These are phyloP conservation scores for Chymomyza fuscimana DNA, from an alignment of 2,888 invertebrate genomes.

Conservation along the genomic window DNA sequence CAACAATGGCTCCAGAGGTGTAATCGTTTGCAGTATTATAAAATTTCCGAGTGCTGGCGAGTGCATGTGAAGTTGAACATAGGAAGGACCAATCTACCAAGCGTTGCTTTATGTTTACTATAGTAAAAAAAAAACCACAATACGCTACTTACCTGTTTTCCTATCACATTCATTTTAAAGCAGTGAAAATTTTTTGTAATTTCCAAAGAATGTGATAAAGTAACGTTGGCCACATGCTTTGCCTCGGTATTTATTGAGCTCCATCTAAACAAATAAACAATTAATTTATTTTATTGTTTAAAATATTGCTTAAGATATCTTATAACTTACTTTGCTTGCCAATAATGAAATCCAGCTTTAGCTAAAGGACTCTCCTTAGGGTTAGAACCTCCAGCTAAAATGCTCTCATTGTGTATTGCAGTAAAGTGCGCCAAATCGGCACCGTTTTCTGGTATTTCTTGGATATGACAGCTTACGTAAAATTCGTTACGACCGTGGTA, in stretches of 20 bases:
- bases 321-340: constrained; percentile 80
- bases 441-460: constrained; percentile 93
- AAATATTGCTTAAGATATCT: too few species aligned
- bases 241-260: constrained; percentile 75
- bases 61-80: constrained; percentile 85
- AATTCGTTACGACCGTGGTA: constrained; percentile 90
- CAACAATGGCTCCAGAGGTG: constrained; percentile 87
- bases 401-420: constrained; percentile 85
- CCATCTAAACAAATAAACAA: constrained; percentile 78
- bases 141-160: constrained; percentile 82
- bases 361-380: constrained; percentile 72
- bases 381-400: constrained; percentile 81
- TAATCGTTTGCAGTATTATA: constrained; percentile 87
- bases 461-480: constrained; percentile 86
- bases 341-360: constrained; percentile 81
- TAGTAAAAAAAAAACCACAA: too few species aligned
- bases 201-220: constrained; percentile 84
- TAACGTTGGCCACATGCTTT: constrained; percentile 84
- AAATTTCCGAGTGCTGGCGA: constrained; percentile 82
- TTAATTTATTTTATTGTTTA: not conserved
- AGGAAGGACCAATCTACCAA: constrained; percentile 85
- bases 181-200: constrained; percentile 82
- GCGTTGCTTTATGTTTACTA: not conserved
- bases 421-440: constrained; percentile 91
- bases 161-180: constrained; percentile 83